A percentile compares a stretch with the other conserved stretches of the same genome.
Evolutionary conservation across 2,797 vertebrate genomes (phyloP).

Genomic region (Fundulus diaphanus): DNA sequence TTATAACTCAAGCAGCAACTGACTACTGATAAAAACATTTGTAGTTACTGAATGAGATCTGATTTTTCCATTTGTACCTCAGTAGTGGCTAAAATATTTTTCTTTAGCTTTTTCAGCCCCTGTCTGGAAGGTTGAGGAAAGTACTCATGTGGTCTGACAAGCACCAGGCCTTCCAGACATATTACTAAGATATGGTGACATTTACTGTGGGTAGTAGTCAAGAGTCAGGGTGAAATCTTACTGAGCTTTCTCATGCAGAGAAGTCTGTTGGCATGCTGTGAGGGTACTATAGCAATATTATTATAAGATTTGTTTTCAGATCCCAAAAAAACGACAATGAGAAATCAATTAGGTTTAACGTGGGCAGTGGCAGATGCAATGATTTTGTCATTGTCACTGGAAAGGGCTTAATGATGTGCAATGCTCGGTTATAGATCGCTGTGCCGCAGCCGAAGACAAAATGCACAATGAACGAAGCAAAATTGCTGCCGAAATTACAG

Average conservation of each 20-base stretch:
- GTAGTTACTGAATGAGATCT: conserved; percentile 28
- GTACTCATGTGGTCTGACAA: conserved; percentile 48
- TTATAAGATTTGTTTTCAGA: conserved; percentile 22
- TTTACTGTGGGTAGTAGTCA: conserved; percentile 36
- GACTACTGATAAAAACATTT: conserved; percentile 23
- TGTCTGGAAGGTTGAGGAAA: conserved; percentile 25
- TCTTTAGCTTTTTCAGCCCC: conserved; percentile 18
- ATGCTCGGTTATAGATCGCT: conserved; percentile 21
- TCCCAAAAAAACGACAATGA: conserved; percentile 5
- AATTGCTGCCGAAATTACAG: conserved; percentile 31
- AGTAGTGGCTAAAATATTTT: conserved; percentile 13
- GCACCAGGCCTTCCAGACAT: conserved; percentile 31
- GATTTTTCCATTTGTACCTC: conserved; percentile 31
- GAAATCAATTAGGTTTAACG: conserved; percentile 22
- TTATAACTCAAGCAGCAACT: conserved; percentile 28
- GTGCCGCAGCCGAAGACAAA: background rate
- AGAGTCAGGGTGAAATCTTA: conserved; percentile 30
- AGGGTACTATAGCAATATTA: background rate
- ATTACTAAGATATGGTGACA: conserved; percentile 56
- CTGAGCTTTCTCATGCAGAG: conserved; percentile 25
- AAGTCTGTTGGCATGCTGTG: background rate
- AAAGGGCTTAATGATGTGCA: conserved; percentile 29
- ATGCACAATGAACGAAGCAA: conserved; percentile 6
- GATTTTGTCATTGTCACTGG: conserved; percentile 16
- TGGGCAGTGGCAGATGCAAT: conserved; percentile 7